Conservation (phyloP, 2,888 invertebrate species). For the Apodemia zela region DNA sequence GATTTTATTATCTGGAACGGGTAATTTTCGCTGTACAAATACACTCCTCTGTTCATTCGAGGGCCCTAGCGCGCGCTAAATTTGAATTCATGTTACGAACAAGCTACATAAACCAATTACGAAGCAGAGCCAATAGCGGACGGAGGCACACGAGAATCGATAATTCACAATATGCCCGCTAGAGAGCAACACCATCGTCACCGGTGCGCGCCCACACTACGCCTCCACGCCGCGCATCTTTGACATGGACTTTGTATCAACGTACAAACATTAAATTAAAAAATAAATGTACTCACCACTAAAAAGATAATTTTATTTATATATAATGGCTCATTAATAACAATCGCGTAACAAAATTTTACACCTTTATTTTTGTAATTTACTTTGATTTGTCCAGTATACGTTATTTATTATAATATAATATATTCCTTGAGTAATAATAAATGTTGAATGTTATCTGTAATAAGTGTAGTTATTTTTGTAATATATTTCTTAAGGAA, state of each 20-base stretch:
- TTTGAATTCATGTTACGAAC: constrained; percentile 78
- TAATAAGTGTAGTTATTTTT: too few relatives aligned
- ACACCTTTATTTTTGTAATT: too few relatives aligned
- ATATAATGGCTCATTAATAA: too few relatives aligned
- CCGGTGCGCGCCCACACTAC: constrained; percentile 73
- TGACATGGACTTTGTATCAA: constrained; percentile 53
- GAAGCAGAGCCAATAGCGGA: constrained; percentile 69
- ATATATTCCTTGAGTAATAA: too few relatives aligned
- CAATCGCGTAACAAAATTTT: too few relatives aligned
- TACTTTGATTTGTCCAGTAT: too few relatives aligned
- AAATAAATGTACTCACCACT: too few relatives aligned
- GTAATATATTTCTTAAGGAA: too few relatives aligned
- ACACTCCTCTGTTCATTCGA: constrained; percentile 57
- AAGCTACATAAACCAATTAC: constrained; percentile 76
- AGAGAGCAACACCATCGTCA: constrained; percentile 69
- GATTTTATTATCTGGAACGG: constrained; percentile 61
- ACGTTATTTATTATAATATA: too few relatives aligned
- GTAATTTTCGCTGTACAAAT: constrained; percentile 61
- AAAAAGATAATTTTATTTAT: too few relatives aligned
- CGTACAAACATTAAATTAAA: constrained; percentile 36
- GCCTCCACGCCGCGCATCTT: constrained; percentile 74
- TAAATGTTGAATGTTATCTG: too few relatives aligned
- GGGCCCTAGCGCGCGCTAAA: constrained; percentile 68
- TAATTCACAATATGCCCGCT: constrained; percentile 77
- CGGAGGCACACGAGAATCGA: constrained; percentile 66